These are phyloP conservation scores for Callipepla californica DNA, from an alignment of 2,113 vertebrate genomes.

Conservation along the genomic window DNA sequence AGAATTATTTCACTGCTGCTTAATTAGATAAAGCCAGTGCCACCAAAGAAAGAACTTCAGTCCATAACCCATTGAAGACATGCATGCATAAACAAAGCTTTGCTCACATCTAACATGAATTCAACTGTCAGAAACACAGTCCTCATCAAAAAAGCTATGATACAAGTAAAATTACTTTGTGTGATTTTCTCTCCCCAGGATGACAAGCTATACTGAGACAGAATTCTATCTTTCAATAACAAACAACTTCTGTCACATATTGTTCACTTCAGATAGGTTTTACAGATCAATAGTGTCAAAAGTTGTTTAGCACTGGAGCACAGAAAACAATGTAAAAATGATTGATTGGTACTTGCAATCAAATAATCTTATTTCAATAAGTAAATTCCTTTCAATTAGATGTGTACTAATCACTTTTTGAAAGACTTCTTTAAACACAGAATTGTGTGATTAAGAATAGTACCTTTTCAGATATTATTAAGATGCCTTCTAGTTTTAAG, in stretches of 20 bases:
- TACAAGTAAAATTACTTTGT: slow-evolving; percentile 85
- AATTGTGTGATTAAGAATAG: neutral
- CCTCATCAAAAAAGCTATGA: slow-evolving; percentile 78
- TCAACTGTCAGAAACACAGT: slow-evolving; percentile 76
- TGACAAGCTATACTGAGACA: slow-evolving; percentile 83
- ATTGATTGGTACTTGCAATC: slow-evolving; percentile 76
- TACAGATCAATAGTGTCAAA: slow-evolving; percentile 80
- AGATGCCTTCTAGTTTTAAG: neutral
- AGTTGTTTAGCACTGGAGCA: slow-evolving; percentile 62
- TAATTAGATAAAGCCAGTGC: slow-evolving; percentile 12
- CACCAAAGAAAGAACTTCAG: slow-evolving; percentile 26
- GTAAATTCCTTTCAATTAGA: slow-evolving; percentile 73
- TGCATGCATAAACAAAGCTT: slow-evolving; percentile 48
- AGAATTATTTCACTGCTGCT: neutral
- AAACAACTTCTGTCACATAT: slow-evolving; percentile 77
- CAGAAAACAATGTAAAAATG: slow-evolving; percentile 69
- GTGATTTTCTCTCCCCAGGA: slow-evolving; percentile 75
- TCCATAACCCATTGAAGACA: slow-evolving; percentile 30
- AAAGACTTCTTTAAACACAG: slow-evolving; percentile 14
- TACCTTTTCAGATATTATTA: neutral
- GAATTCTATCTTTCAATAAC: slow-evolving; percentile 85
- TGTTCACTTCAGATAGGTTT: slow-evolving; percentile 80
- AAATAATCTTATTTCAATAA: slow-evolving; percentile 70
- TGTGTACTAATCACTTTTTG: slow-evolving; percentile 55
- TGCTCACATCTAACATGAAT: slow-evolving; percentile 69